Conservation (phyloP, 2,797 vertebrate species). For the Cynopterus sphinx region DNA sequence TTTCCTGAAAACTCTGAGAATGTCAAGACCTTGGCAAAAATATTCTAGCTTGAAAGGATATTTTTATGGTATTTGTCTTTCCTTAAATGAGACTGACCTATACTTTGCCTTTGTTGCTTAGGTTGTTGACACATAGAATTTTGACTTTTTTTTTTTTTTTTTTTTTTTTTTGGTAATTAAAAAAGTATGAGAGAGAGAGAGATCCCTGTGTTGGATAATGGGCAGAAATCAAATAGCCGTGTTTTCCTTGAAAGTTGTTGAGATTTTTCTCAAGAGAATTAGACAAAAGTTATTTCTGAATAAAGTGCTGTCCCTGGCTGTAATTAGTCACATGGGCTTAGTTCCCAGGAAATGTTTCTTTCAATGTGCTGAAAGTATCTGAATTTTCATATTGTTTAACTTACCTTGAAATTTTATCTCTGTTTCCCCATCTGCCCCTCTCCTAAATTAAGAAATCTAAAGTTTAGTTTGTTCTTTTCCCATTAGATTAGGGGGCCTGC, state of each 20-base stretch:
- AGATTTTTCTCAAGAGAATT: conserved; percentile 71
- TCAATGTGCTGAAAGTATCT: conserved; percentile 32
- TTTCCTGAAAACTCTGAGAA: conserved; percentile 50
- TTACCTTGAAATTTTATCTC: conserved; percentile 56
- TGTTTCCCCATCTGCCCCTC: background rate
- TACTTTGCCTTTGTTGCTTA: background rate
- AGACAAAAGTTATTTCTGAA: conserved; percentile 75
- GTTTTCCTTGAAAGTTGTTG: conserved; percentile 72
- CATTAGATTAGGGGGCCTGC: background rate
- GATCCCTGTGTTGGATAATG: conserved; percentile 56
- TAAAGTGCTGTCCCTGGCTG: conserved; percentile 57
- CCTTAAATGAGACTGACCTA: background rate
- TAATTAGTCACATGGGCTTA: conserved; percentile 71
- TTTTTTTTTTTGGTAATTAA: conserved; percentile 25
- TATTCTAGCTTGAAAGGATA: background rate
- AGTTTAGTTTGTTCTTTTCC: conserved; percentile 37
- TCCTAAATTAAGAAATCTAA: conserved; percentile 49
- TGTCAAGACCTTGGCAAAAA: conserved; percentile 47
- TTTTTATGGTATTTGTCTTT: conserved; percentile 30
- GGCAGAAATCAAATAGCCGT: conserved; percentile 69
- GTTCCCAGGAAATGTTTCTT: conserved; percentile 72
- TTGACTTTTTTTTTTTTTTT: background rate
- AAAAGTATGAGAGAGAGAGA: conserved; percentile 52
- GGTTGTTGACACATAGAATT: conserved; percentile 27
- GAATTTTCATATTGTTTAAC: conserved; percentile 52